Evolutionary conservation across 2,888 invertebrate genomes (phyloP).

Genomic region (Emmelina monodactyla): DNA sequence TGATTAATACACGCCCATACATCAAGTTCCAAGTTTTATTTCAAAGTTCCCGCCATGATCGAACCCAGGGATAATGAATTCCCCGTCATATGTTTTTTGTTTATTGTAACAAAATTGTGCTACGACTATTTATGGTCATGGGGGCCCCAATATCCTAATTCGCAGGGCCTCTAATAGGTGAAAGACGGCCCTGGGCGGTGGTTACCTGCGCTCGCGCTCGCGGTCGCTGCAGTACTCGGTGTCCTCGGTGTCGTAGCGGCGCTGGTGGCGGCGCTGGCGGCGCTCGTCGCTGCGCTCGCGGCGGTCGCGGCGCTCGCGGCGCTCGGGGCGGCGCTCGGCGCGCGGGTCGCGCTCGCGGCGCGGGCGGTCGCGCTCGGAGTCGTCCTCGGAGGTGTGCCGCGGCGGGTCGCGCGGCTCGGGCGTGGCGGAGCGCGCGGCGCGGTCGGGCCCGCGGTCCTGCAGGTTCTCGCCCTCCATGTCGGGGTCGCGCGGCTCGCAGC

Average conservation of each 20-base stretch:
- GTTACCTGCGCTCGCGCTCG: conserved; percentile 61
- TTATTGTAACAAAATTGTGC: too few species aligned
- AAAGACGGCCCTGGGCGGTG: too few species aligned
- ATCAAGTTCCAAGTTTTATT: too few species aligned
- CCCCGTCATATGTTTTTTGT: too few species aligned
- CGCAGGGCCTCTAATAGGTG: too few species aligned
- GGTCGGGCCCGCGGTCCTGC: conserved; percentile 42
- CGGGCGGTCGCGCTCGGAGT: conserved; percentile 40
- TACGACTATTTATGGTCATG: too few species aligned
- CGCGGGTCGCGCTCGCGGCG: conserved; percentile 24
- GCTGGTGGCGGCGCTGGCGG: conserved; percentile 35
- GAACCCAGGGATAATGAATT: too few species aligned
- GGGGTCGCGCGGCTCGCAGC: conserved; percentile 25
- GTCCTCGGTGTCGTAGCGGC: conserved; percentile 71
- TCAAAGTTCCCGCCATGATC: too few species aligned
- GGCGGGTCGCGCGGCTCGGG: conserved; percentile 19
- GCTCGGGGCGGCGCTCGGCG: conserved; percentile 15
- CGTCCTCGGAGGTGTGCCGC: conserved; percentile 42
- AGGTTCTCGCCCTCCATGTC: conserved; percentile 69
- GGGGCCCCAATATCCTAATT: too few species aligned
- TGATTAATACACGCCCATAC: too few species aligned
- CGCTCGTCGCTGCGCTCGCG: conserved; percentile 38
- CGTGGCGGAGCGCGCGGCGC: conserved; percentile 34
- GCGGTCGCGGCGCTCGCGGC: conserved; percentile 18
- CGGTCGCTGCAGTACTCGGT: conserved; percentile 74